These are phyloP conservation scores for Semibalanus balanoides DNA, from an alignment of 1,140 invertebrate genomes.

Conservation along the genomic window DNA sequence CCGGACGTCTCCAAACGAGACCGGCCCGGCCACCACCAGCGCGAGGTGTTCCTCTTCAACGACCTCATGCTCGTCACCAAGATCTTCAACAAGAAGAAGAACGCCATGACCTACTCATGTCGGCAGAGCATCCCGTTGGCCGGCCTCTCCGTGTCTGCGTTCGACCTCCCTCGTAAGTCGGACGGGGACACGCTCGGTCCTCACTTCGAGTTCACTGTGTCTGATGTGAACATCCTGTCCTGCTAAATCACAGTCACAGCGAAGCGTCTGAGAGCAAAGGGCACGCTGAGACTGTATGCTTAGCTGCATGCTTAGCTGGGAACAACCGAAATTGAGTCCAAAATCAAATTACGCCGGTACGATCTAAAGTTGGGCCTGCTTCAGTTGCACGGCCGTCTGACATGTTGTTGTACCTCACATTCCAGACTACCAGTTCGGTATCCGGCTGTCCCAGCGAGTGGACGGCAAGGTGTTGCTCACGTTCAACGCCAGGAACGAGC, in stretches of 20 bases:
- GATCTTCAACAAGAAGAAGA: conserved; percentile 94
- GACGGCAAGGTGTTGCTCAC: conserved; percentile 79
- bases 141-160: conserved; percentile 78
- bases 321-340: no score
- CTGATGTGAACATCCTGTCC: no score
- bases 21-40: conserved; percentile 83
- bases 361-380: no score
- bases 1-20: conserved; percentile 93
- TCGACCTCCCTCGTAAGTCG: conserved; percentile 78
- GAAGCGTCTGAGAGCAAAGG: no score
- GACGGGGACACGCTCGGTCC: no score
- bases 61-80: conserved; percentile 94
- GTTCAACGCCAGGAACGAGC: conserved; percentile 89
- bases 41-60: conserved; percentile 98
- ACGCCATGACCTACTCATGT: conserved; percentile 88
- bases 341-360: no score
- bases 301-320: no score
- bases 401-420: no score
- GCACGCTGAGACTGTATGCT: no score
- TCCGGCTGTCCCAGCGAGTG: conserved; percentile 72
- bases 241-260: no score
- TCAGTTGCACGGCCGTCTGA: no score
- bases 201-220: no score
- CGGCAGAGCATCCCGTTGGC: conserved; percentile 80
- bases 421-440: conserved; percentile 85